Conservation (phyloP, 2,888 invertebrate genomes). For the Steromphala cineraria region DNA sequence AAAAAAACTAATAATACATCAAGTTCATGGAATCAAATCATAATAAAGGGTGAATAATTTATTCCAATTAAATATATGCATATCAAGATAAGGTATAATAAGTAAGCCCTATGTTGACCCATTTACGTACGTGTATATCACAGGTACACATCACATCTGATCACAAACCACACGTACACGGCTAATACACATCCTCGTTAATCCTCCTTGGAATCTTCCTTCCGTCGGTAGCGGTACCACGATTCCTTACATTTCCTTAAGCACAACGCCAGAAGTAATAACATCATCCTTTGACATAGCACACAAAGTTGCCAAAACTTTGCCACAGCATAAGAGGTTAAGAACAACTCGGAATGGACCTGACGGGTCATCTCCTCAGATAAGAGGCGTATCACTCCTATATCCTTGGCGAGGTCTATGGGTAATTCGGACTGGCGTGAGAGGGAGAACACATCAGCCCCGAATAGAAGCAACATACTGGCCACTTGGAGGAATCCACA, state of each 20-base stretch:
- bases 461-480: slow-evolving; percentile 62
- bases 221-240: background rate
- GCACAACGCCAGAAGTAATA: background rate
- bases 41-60: too few relatives aligned
- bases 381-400: slow-evolving; percentile 55
- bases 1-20: too few relatives aligned
- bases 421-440: slow-evolving; percentile 63
- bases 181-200: background rate
- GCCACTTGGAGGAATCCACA: slow-evolving; percentile 65
- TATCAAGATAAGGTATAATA: too few relatives aligned
- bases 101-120: too few relatives aligned
- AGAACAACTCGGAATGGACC: slow-evolving; percentile 53
- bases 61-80: too few relatives aligned
- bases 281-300: background rate
- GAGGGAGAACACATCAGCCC: slow-evolving; percentile 61
- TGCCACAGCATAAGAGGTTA: slow-evolving; percentile 33
- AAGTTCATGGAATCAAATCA: too few relatives aligned
- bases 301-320: slow-evolving; percentile 21
- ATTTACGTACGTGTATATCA: too few relatives aligned
- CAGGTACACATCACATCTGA: too few relatives aligned
- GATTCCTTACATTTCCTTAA: background rate
- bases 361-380: slow-evolving; percentile 55
- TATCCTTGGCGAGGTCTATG: slow-evolving; percentile 66
- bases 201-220: background rate
- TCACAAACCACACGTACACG: too few relatives aligned